Conservation (phyloP, 1,140 invertebrate genomes). For the Drosophila ercepeae region DNA sequence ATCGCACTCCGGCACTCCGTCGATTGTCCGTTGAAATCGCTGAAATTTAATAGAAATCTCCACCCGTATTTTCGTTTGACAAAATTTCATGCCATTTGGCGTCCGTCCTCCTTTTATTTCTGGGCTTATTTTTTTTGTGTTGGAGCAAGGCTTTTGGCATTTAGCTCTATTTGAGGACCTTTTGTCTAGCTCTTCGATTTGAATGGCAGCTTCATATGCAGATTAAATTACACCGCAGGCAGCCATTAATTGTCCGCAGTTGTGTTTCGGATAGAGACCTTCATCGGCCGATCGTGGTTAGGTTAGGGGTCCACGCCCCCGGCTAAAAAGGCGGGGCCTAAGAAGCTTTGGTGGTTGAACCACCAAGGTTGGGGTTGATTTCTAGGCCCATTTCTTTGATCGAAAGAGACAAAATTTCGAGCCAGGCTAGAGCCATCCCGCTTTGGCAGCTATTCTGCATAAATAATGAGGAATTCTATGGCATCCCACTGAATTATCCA, state of each 20-base stretch:
- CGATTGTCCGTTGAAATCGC: slow-evolving; percentile 36
- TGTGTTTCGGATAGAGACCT: slow-evolving; percentile 28
- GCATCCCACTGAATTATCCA: slow-evolving; percentile 14
- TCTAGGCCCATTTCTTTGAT: not conserved
- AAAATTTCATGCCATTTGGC: slow-evolving; percentile 62
- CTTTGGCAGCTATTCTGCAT: not conserved
- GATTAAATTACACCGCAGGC: slow-evolving; percentile 73
- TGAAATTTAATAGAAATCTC: slow-evolving; percentile 70
- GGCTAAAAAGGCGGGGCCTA: slow-evolving; percentile 2
- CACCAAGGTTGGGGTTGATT: slow-evolving; percentile 1
- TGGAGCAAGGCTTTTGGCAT: slow-evolving; percentile 17
- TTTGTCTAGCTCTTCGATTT: slow-evolving; percentile 59
- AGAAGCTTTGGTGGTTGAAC: slow-evolving; percentile 3
- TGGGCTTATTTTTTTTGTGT: slow-evolving; percentile 23
- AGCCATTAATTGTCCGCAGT: slow-evolving; percentile 64
- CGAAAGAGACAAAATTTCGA: not conserved
- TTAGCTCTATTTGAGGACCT: slow-evolving; percentile 47
- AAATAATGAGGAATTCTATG: slow-evolving; percentile 16
- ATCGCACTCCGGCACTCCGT: not conserved
- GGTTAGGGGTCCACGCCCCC: slow-evolving; percentile 34
- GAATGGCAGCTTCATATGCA: slow-evolving; percentile 63
- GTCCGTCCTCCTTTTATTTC: slow-evolving; percentile 7
- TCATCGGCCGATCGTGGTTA: slow-evolving; percentile 20
- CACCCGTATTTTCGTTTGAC: slow-evolving; percentile 78
- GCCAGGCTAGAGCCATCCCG: not conserved